Conservation (phyloP, 2,888 invertebrate genomes). For the Priapulus caudatus region DNA sequence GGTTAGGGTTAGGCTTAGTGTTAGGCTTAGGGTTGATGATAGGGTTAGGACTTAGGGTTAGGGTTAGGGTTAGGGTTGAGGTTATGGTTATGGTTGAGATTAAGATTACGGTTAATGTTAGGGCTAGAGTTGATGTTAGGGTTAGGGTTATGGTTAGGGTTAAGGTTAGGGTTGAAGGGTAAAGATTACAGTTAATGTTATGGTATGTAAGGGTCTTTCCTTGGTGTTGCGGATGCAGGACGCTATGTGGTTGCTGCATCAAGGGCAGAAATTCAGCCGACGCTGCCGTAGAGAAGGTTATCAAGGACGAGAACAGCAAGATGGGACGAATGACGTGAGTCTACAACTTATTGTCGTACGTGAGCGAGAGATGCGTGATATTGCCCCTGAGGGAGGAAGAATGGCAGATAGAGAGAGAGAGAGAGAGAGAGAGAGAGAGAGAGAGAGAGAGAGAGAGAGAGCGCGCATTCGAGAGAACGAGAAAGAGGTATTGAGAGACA, state of each 20-base stretch:
- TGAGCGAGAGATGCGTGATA: no score
- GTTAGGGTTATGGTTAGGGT: conserved; percentile 1
- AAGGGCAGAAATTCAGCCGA: not conserved
- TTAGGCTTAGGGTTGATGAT: not conserved
- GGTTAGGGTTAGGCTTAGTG: conserved; percentile 1
- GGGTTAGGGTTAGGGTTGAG: no score
- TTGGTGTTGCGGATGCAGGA: not conserved
- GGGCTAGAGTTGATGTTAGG: not conserved
- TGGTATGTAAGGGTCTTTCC: no score
- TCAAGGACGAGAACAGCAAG: not conserved
- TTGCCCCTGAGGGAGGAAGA: no score
- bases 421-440: no score
- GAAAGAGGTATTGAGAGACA: no score
- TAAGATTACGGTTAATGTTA: not conserved
- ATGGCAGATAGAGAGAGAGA: no score
- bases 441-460: no score
- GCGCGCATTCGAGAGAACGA: no score
- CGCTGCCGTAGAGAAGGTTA: not conserved
- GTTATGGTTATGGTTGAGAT: not conserved
- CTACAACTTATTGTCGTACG: not conserved
- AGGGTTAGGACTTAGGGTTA: no score
- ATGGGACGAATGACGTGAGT: not conserved
- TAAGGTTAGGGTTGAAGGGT: not conserved
- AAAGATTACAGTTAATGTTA: no score
- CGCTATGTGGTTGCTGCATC: not conserved